These are phyloP conservation scores for Pycnonotus jocosus DNA, from an alignment of 2,113 vertebrate species.

Conservation along the genomic window DNA sequence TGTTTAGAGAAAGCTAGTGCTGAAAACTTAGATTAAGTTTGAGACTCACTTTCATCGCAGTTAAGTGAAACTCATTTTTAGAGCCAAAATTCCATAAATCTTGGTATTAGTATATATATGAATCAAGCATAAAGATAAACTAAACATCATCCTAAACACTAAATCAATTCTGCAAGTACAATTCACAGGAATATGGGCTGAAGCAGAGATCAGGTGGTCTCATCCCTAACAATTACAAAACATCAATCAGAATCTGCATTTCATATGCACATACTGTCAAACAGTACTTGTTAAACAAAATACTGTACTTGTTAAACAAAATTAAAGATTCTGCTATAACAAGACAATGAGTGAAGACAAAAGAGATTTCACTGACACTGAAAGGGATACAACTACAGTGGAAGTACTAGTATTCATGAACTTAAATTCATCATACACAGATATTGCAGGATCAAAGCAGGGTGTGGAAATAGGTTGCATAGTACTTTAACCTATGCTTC, in stretches of 20 bases:
- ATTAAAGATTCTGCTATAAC: not conserved
- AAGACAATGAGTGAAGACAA: not conserved
- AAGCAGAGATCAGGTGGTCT: not conserved
- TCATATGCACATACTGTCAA: not conserved
- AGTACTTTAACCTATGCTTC: not conserved
- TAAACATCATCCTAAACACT: not conserved
- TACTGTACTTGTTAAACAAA: not conserved
- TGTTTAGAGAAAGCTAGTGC: not conserved
- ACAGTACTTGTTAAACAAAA: not conserved
- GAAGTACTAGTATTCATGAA: not conserved
- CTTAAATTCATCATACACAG: not conserved
- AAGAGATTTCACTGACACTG: not conserved
- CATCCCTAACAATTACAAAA: not conserved
- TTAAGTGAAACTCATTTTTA: not conserved
- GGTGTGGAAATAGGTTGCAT: not conserved
- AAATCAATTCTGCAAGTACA: not conserved
- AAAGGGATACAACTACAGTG: not conserved
- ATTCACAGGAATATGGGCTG: not conserved
- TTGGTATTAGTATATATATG: not conserved
- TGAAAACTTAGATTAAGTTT: not conserved
- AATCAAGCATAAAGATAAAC: not conserved
- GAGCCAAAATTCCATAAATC: not conserved
- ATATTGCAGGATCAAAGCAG: not conserved
- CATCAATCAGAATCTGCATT: not conserved
- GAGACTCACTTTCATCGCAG: not conserved